Conservation (phyloP, 2,797 vertebrate genomes). For the Brachymystax lenok region DNA sequence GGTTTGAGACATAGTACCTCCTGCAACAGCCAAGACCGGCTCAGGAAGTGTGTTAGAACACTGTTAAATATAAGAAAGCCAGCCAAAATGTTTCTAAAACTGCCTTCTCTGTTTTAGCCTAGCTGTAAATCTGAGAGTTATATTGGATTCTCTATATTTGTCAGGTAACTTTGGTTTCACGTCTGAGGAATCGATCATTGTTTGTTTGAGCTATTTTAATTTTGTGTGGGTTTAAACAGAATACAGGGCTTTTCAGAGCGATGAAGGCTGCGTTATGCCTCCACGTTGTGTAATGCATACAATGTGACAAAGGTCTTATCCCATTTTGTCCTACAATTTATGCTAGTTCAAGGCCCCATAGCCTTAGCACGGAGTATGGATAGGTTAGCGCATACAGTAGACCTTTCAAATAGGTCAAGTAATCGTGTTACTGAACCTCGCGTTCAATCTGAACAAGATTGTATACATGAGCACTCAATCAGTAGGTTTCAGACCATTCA, state of each 20-base stretch:
- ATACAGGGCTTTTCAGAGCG: not conserved
- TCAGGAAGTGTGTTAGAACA: not conserved
- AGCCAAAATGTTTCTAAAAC: not conserved
- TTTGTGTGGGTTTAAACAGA: not conserved
- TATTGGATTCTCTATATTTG: not conserved
- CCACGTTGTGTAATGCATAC: not conserved
- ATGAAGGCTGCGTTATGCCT: not conserved
- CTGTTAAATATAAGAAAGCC: not conserved
- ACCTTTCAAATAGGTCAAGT: constrained; percentile 8
- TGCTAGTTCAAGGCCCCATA: not conserved
- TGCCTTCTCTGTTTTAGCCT: not conserved
- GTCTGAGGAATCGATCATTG: not conserved
- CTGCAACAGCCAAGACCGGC: too few relatives aligned
- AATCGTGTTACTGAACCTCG: not conserved
- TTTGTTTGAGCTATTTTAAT: not conserved
- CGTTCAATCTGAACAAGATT: constrained; percentile 2
- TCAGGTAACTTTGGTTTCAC: not conserved
- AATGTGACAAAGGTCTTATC: not conserved
- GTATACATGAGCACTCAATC: not conserved
- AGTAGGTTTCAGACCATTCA: not conserved
- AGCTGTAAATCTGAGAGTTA: not conserved
- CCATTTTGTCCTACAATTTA: not conserved
- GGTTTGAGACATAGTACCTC: not conserved
- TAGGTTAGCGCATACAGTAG: not conserved
- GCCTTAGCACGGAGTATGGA: too few relatives aligned